These are phyloP conservation scores for Thereva nobilitata DNA, from an alignment of 2,888 invertebrate genomes.

Conservation along the genomic window DNA sequence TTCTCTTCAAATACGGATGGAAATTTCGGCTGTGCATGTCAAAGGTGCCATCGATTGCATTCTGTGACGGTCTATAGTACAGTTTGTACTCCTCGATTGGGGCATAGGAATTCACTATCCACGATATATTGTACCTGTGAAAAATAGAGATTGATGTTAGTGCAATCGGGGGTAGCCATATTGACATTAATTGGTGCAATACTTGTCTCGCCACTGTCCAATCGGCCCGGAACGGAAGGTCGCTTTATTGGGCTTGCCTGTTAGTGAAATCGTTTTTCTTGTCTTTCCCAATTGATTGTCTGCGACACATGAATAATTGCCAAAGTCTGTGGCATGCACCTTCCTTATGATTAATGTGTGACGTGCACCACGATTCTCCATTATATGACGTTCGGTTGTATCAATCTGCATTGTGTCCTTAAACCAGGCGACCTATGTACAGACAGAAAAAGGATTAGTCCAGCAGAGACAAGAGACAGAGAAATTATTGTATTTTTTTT, in stretches of 20 bases:
- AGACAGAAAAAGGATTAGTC: background rate
- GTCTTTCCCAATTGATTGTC: conserved; percentile 65
- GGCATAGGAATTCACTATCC: conserved; percentile 64
- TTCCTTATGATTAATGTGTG: conserved; percentile 64
- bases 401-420: conserved; percentile 64
- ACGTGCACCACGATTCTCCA: conserved; percentile 63
- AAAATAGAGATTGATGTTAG: background rate
- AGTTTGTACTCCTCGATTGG: conserved; percentile 65
- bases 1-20: conserved; percentile 34
- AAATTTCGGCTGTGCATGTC: conserved; percentile 28
- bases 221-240: conserved; percentile 62
- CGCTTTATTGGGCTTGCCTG: conserved; percentile 63
- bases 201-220: conserved; percentile 60
- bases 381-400: conserved; percentile 62
- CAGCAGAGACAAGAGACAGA: background rate
- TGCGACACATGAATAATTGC: conserved; percentile 66
- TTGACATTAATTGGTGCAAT: background rate
- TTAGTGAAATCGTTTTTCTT: conserved; percentile 62
- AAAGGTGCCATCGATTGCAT: conserved; percentile 29
- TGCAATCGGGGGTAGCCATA: background rate
- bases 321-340: conserved; percentile 64
- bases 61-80: conserved; percentile 51
- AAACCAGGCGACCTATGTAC: conserved; percentile 63
- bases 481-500: background rate
- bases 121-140: conserved; percentile 62